Evolutionary conservation across 2,113 vertebrate genomes (phyloP), one percentile per base, ranked within the genome.

Genomic region (Eclectus roratus): DNA sequence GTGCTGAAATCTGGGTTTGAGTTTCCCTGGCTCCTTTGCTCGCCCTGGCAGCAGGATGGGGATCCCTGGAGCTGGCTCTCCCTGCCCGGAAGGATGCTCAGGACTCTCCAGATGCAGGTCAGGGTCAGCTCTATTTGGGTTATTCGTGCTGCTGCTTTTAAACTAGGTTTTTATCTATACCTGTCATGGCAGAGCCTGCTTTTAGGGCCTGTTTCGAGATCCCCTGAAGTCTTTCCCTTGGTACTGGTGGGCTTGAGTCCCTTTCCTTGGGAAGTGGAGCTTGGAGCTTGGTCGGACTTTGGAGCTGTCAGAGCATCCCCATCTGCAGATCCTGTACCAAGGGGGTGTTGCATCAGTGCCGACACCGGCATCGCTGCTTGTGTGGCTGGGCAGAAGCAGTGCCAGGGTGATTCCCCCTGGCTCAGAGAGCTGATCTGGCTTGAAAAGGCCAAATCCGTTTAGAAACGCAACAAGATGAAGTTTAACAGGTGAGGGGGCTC

Each of bases 241-340:
- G 23, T 73, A 43, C 91, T 3, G 25, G 1, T 0, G 12, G 65
- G 71, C 56, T 94, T 7, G 2, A 53, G 58, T 28, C 8, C 0
- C 44, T 85, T 90, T 46, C 37, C 23, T 21, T 50, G 65, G 47
- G 60, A 60, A 83, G 13, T 3, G 47, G 52, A 82, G 35, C 50
- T 27, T 77, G 0, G 41, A 47, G 68, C 71, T 60, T 78, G 80
- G 76, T 65, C 63, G 52, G 16, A 7, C 10, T 56, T 8, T 0
- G 47, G 94, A 73, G 63, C 55, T 71, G 43, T 41, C 0, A 1
- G 70, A 74, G 53, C 83, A 70, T 61, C 87, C 84, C 65, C 2
- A 0, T 23, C 55, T 6, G 0, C 1, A 23, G 53, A 41, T 19
- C 68, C 71, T 0, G 2, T 23, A 2, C 3, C 52, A 1, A 4